Evolutionary conservation across 23 tunicate genomes (phyloP).

Genomic region (Halocynthia aurantium): DNA sequence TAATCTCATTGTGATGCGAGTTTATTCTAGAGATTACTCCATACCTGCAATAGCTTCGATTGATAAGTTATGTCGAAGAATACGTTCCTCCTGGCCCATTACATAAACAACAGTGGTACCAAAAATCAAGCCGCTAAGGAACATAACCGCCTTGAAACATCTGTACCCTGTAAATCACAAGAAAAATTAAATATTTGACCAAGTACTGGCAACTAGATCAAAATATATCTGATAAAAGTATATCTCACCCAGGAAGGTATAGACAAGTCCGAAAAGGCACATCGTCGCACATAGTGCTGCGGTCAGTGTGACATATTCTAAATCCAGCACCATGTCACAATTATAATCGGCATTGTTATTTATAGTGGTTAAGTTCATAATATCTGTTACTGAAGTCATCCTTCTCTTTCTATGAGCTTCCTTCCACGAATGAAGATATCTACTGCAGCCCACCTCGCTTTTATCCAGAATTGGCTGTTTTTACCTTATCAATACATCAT

Average conservation of each 20-base stretch:
- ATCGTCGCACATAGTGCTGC: conserved; percentile 34
- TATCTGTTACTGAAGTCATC: no score
- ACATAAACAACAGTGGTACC: conserved; percentile 75
- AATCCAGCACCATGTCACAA: no score
- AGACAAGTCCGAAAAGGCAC: conserved; percentile 60
- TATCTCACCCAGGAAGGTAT: conserved; percentile 77
- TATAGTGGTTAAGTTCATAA: no score
- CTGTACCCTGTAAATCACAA: conserved; percentile 49
- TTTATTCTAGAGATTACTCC: neutral
- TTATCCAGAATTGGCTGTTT: no score
- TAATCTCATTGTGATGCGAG: no score
- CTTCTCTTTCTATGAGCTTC: no score
- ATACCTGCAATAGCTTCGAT: conserved; percentile 60
- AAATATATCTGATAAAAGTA: no score
- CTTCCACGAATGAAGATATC: no score
- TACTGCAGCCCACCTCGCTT: no score
- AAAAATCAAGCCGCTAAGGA: conserved; percentile 89
- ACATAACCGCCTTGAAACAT: conserved; percentile 91
- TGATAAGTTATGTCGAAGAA: conserved; percentile 56
- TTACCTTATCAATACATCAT: no score
- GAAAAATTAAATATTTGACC: neutral
- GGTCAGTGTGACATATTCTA: conserved; percentile 18
- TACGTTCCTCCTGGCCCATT: conserved; percentile 77
- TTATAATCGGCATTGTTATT: no score
- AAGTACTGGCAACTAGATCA: neutral